Conservation (phyloP, 1,140 invertebrate species). For the Papilio dardanus region DNA sequence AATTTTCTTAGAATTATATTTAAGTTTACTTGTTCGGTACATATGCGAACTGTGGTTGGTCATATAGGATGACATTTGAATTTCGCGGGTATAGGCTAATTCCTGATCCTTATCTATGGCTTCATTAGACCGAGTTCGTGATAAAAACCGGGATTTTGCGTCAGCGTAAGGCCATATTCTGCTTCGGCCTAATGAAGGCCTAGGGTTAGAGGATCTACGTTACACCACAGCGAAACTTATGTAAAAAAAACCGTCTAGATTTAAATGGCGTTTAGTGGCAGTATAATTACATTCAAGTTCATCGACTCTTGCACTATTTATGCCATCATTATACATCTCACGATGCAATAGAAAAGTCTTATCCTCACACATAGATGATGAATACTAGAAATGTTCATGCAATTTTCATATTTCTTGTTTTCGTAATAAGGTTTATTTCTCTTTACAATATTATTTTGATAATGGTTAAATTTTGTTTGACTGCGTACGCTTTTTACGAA, state of each 20-base stretch:
- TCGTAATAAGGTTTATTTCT: not conserved
- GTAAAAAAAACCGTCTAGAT: not conserved
- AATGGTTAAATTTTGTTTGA: not conserved
- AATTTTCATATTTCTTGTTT: not conserved
- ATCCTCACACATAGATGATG: not conserved
- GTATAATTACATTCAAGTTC: slow-evolving; percentile 6
- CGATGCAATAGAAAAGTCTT: slow-evolving; percentile 29
- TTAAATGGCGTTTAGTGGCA: not conserved
- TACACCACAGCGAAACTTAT: not conserved
- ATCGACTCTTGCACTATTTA: slow-evolving; percentile 22
- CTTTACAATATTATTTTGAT: not conserved
- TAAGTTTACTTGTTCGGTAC: not conserved
- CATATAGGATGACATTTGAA: too few relatives aligned
- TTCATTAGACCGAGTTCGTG: too few relatives aligned
- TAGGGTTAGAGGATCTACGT: too few relatives aligned
- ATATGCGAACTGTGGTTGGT: too few relatives aligned
- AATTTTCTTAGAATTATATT: not conserved
- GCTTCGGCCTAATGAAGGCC: too few relatives aligned
- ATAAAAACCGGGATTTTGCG: too few relatives aligned
- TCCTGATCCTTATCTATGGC: too few relatives aligned
- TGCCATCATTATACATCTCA: slow-evolving; percentile 30
- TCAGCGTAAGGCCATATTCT: too few relatives aligned
- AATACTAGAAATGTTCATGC: not conserved
- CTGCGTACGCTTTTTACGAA: slow-evolving; percentile 25
- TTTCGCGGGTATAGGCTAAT: too few relatives aligned